A percentile compares a stretch with the other conserved stretches of the same genome.
phyloP scores from a whole-genome alignment of 2,888 invertebrate species.

The Parnassius apollo region DNA sequence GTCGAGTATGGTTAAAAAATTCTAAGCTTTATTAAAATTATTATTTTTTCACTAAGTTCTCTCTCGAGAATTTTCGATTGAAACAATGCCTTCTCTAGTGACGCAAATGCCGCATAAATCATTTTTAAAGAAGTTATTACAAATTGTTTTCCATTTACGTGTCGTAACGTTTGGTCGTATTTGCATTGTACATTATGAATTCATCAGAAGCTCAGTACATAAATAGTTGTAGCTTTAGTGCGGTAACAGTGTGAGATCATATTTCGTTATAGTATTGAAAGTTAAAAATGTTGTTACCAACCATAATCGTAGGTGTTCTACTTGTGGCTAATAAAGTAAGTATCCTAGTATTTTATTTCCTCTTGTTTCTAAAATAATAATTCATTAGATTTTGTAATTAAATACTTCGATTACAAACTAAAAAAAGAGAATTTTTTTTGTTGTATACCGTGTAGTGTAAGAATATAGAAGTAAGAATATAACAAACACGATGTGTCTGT shows the following conservation, averaged over 20 bases:
- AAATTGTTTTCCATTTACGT: neutral
- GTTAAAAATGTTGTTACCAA: constrained; percentile 10
- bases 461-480: too few species aligned
- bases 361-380: too few species aligned
- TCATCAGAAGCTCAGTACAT: constrained; percentile 3
- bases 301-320: neutral
- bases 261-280: neutral
- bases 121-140: neutral
- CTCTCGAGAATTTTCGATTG: too few species aligned
- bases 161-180: neutral
- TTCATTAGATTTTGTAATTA: too few species aligned
- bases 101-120: neutral
- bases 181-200: neutral
- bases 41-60: too few species aligned
- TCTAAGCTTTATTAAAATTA: too few species aligned
- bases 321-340: constrained; percentile 9
- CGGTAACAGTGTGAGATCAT: neutral
- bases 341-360: neutral
- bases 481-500: too few species aligned
- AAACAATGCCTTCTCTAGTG: too few species aligned
- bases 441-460: too few species aligned
- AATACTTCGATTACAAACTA: too few species aligned
- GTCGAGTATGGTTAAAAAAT: too few species aligned
- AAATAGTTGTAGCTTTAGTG: constrained; percentile 3
- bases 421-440: too few species aligned